phyloP scores from a whole-genome alignment of 2,113 vertebrate species.

The Lontra canadensis region DNA sequence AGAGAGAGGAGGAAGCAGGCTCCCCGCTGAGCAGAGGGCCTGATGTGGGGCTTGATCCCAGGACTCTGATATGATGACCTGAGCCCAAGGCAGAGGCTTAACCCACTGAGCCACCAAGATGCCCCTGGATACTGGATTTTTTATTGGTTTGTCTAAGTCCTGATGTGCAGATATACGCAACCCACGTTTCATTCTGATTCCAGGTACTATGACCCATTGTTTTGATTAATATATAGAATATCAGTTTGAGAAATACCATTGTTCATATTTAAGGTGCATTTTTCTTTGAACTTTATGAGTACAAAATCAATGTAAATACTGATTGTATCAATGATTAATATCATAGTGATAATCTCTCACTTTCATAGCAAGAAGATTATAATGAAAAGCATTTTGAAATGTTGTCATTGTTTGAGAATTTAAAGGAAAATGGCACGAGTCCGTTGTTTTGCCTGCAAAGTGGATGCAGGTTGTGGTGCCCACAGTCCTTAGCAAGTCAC shows the following conservation, averaged over 20 bases:
- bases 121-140: not conserved
- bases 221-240: not conserved
- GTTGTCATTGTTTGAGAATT: not conserved
- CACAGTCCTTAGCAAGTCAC: not conserved
- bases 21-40: too few relatives aligned
- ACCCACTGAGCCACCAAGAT: too few relatives aligned
- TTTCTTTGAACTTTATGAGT: not conserved
- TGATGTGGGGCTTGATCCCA: too few relatives aligned
- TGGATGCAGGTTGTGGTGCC: too few relatives aligned
- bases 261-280: not conserved
- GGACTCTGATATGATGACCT: too few relatives aligned
- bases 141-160: not conserved
- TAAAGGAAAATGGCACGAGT: not conserved
- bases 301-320: not conserved
- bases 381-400: not conserved
- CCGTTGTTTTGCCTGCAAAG: not conserved
- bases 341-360: not conserved
- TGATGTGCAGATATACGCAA: not conserved
- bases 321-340: not conserved
- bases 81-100: too few relatives aligned
- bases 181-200: not conserved
- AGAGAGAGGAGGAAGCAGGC: too few relatives aligned
- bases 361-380: not conserved
- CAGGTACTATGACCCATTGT: not conserved
- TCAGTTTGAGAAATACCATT: not conserved